Evolutionary conservation across 2,888 invertebrate species (phyloP), one percentile per base, ranked within the genome.

Genomic region (Acheta domesticus): DNA sequence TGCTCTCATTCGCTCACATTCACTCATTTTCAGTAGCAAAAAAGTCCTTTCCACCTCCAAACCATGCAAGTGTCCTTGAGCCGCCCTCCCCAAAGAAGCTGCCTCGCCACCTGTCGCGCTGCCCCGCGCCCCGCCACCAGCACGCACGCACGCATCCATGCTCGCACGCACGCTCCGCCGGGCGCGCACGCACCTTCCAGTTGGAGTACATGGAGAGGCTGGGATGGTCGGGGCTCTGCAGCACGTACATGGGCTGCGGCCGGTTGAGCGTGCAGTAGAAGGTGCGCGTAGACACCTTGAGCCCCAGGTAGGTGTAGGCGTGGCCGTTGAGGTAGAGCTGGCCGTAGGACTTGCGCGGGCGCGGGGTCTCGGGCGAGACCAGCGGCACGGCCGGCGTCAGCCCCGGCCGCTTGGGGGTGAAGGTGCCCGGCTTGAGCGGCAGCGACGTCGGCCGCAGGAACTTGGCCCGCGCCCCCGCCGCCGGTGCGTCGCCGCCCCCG

Each of bases 121-220:
- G 8, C 36, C 36, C 36, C 36, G 36, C 8, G 36, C 36, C 36
- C 36, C 36, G 36, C 36, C 36, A 36, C 36, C 36, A 36, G 36
- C 36, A 36, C 36, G 36, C 36, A 36, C 36, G 36, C 36, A 36
- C 36, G 36, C 36, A 36, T 36, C 36, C 36, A 36, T 36, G 36
- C 36, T 36, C 36, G 36, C 36, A 36, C 36, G 36, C 36, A 36
- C 36, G 36, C 36, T 36, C 36, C 36, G 36, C 20, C 20, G 50
- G 21, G 23, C 77, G 21, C 36, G 14, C 77, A 77, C 79, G 89
- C 86, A 93, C 93, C 89, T 93, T 93, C 95, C 98, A 98, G 86
- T 97, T 97, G 79, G 97, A 97, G 86, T 98, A 98, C 98, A 98
- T 98, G 75, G 97, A 98, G 79, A 98, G 88, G 84, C 94, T 95